Base-by-base conservation (phyloP, 2,888 invertebrate genomes). In the Heliconius charithonia region DNA sequence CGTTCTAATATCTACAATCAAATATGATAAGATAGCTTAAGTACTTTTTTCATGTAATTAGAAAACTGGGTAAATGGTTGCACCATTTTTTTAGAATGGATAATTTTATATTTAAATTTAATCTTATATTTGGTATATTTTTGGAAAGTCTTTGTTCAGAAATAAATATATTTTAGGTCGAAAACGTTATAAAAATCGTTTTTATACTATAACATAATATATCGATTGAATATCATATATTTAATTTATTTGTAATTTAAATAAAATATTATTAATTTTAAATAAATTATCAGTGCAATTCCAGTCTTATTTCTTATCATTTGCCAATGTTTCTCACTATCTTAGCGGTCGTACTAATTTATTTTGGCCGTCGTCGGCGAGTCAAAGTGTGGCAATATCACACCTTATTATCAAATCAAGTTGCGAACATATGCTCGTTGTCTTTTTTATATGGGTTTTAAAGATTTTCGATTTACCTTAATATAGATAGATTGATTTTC, bases 11-110 rank as follows among this genome's bases (percentile, higher is more conserved):
- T 85, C 84, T 83, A 79, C 82, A 87, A 88, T 89, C 88, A 76
- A 84, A 79, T 56, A 75, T 81, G 90, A 91, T 92, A 91, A 84
- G 82, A 81, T 91, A 91, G 89, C 89, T 88, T 85, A 89, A 91
- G 90, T 89, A 87, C 87, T 87, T 89, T 83, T 82, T 84, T 89
- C 85, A 83, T 86, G 88, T 90, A 89, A 89, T 90, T 88, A 88
- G 85, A 85, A 74, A 74, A 65, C 80, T 81, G 81, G 77, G 25
- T 76, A 45, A 80, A 80, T 70, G 45, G 6, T 75, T 76, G 75
- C 56, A 76, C 65, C 78, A 78, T 25, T 12, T 37, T 80, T 76
- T 71, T 3, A 19, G 19, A 10, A 51, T 70, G 1, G 12, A 27
- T 70, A 32, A 32, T 32, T 32, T 32, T 32, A 9, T 32, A 25